Conservation (phyloP, 2,113 vertebrate genomes). For the Pionites leucogaster region DNA sequence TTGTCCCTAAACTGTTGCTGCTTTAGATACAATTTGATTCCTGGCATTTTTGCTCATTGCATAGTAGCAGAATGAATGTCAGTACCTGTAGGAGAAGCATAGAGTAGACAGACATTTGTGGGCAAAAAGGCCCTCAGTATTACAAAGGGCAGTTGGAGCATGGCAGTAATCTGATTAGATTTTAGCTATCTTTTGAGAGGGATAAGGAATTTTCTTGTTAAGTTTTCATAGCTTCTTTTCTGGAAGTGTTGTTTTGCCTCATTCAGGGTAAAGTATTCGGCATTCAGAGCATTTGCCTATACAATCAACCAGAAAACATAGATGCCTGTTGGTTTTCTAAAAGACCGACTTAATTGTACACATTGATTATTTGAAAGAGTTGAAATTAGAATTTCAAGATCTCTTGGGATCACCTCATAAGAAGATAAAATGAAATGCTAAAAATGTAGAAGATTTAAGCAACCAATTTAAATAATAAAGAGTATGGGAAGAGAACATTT, state of each 20-base stretch:
- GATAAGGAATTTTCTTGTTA: background rate
- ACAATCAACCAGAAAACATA: background rate
- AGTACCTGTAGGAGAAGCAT: background rate
- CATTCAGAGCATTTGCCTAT: background rate
- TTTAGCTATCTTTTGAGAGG: background rate
- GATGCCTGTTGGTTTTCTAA: background rate
- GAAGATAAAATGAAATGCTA: background rate
- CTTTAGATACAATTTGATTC: background rate
- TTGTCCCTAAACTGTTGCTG: background rate
- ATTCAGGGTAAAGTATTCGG: background rate
- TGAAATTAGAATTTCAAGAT: background rate
- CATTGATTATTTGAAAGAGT: background rate
- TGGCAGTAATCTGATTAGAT: background rate
- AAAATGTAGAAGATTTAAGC: background rate
- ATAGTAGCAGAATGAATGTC: background rate
- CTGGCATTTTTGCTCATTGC: background rate
- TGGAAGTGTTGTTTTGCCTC: background rate
- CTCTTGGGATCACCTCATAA: background rate
- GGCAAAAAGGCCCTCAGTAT: background rate
- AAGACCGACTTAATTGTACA: background rate
- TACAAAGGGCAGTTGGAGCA: background rate
- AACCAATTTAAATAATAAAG: background rate
- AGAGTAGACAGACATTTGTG: background rate
- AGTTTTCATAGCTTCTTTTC: background rate
- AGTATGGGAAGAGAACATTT: background rate